Conservation (phyloP, 2,888 invertebrate species). For the Ganaspis brasiliensis region DNA sequence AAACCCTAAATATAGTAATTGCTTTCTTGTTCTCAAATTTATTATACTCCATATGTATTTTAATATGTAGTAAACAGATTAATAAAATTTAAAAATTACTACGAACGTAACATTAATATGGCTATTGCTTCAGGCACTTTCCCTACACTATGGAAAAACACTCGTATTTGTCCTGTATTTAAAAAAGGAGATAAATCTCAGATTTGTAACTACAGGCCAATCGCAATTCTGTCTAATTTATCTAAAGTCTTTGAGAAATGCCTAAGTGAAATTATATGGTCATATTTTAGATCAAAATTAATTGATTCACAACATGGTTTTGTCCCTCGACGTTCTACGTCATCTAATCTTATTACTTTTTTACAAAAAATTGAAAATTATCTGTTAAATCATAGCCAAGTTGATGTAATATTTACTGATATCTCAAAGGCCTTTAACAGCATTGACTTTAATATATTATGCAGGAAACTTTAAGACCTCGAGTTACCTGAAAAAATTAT, state of each 20-base stretch:
- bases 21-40: no score
- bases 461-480: neutral
- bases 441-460: neutral
- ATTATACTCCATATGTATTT: no score
- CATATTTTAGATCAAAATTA: neutral
- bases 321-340: neutral
- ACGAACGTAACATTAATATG: no score
- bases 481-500: neutral
- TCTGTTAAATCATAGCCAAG: neutral
- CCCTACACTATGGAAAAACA: conserved; percentile 53
- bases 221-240: conserved; percentile 48
- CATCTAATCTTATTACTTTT: neutral
- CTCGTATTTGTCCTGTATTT: conserved; percentile 52
- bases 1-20: no score
- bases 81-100: no score
- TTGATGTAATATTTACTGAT: neutral
- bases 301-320: neutral
- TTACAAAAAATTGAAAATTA: conserved; percentile 14
- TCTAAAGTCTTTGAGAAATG: conserved; percentile 58
- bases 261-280: conserved; percentile 9
- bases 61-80: no score
- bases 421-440: neutral
- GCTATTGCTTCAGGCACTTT: conserved; percentile 51
- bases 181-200: conserved; percentile 49
- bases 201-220: conserved; percentile 56